phyloP scores from a whole-genome alignment of 2,797 vertebrate species.

The Octomys mimax region DNA sequence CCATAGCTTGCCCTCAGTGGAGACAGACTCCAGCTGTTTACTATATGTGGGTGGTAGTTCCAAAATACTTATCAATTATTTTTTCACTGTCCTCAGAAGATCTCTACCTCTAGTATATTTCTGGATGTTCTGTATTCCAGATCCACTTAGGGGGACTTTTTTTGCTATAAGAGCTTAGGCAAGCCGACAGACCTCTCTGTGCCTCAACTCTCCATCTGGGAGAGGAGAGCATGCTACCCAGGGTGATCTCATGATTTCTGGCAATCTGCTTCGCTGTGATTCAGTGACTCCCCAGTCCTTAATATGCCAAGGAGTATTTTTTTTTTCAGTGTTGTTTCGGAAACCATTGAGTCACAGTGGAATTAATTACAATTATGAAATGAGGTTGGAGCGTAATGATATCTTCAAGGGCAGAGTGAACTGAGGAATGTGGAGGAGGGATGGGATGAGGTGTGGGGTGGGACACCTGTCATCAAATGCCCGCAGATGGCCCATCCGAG shows the following conservation, averaged over 20 bases:
- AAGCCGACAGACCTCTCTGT: neutral
- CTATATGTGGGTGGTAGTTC: neutral
- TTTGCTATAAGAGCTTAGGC: neutral
- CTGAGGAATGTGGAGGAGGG: neutral
- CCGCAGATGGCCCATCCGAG: neutral
- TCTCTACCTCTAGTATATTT: neutral
- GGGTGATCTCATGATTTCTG: neutral
- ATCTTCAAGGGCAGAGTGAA: neutral
- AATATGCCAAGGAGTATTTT: constrained; percentile 27
- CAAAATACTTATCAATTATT: constrained; percentile 12
- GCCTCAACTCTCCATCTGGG: neutral
- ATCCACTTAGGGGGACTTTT: neutral
- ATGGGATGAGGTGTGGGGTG: neutral
- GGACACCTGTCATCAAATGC: neutral
- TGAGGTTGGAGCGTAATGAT: neutral
- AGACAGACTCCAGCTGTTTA: constrained; percentile 44
- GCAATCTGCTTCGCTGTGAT: neutral
- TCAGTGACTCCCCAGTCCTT: neutral
- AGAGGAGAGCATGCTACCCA: neutral
- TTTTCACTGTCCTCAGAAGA: constrained; percentile 43
- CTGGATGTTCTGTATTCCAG: neutral
- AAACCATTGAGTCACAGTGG: constrained; percentile 17
- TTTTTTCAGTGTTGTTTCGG: constrained; percentile 12
- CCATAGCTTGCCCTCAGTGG: neutral
- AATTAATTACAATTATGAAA: constrained; percentile 34